These are phyloP conservation scores for Rhea pennata DNA, from an alignment of 2,113 vertebrate species.

Conservation along the genomic window DNA sequence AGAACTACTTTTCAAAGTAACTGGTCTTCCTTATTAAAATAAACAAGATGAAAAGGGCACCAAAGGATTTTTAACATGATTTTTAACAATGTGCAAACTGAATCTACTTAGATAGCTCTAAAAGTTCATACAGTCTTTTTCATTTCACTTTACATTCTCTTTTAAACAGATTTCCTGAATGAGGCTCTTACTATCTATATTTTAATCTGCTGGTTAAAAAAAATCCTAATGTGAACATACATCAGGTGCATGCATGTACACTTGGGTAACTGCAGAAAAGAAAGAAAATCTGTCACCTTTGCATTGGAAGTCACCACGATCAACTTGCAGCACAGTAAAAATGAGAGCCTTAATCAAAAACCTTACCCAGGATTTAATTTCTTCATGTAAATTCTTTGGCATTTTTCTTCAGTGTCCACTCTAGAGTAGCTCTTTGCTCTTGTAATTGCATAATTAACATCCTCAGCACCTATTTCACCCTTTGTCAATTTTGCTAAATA, in stretches of 20 bases:
- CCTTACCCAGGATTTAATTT: slow-evolving; percentile 3
- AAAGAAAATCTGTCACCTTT: slow-evolving; percentile 33
- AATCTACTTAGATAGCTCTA: slow-evolving; percentile 47
- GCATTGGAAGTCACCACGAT: background rate
- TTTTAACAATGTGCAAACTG: slow-evolving; percentile 11
- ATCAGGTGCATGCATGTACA: slow-evolving; percentile 20
- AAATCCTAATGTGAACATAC: slow-evolving; percentile 1
- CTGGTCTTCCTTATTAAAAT: slow-evolving; percentile 20
- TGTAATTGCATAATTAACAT: slow-evolving; percentile 68
- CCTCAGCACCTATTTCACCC: slow-evolving; percentile 57
- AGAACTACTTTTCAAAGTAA: slow-evolving; percentile 31
- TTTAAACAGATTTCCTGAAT: slow-evolving; percentile 34
- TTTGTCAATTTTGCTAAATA: slow-evolving; percentile 70
- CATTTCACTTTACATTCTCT: slow-evolving; percentile 11
- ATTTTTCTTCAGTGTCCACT: slow-evolving; percentile 22
- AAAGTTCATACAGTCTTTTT: slow-evolving; percentile 19
- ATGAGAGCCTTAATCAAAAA: background rate
- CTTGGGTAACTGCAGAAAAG: slow-evolving; percentile 28
- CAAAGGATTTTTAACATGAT: background rate
- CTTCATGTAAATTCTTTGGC: background rate
- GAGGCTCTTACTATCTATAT: slow-evolving; percentile 33
- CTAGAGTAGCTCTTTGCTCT: background rate
- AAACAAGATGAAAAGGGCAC: slow-evolving; percentile 7
- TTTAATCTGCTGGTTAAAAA: slow-evolving; percentile 37
- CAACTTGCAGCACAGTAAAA: background rate